A percentile compares a stretch with the other conserved stretches of the same genome.
Evolutionary conservation across 2,113 vertebrate species (phyloP).

Genomic region (Ophthalmotilapia sp.): DNA sequence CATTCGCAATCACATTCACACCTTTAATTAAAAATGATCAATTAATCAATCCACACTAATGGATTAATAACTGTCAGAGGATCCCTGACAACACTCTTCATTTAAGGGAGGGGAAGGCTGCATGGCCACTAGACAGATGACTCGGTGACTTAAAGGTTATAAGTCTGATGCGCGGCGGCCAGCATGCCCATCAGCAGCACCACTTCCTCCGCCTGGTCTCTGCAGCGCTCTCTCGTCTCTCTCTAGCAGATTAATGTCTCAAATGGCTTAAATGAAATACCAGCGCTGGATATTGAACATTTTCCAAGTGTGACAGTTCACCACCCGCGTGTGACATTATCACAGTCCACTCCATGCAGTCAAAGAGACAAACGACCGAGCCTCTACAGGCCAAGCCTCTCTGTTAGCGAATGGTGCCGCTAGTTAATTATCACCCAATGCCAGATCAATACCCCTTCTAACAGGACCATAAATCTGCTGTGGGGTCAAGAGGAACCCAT

Average conservation of each 20-base stretch:
- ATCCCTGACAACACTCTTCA: neutral
- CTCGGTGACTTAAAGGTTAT: neutral
- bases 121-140: neutral
- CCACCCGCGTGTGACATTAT: neutral
- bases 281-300: neutral
- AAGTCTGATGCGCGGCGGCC: neutral
- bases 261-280: neutral
- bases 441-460: conserved; percentile 16
- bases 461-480: conserved; percentile 17
- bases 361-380: neutral
- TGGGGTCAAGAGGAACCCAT: neutral
- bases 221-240: neutral
- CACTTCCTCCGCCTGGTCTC: neutral
- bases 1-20: accelerated
- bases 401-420: neutral
- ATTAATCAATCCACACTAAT: neutral
- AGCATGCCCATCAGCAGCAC: neutral
- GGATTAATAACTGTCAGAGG: neutral
- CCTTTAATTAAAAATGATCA: neutral
- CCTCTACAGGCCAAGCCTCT: neutral
- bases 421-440: conserved; percentile 38
- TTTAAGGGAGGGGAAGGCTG: neutral
- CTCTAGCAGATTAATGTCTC: neutral
- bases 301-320: neutral
- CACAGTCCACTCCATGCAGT: neutral